Evolutionary conservation across 2,888 invertebrate species (phyloP).

Genomic region (Caenorhabditis virilis): DNA sequence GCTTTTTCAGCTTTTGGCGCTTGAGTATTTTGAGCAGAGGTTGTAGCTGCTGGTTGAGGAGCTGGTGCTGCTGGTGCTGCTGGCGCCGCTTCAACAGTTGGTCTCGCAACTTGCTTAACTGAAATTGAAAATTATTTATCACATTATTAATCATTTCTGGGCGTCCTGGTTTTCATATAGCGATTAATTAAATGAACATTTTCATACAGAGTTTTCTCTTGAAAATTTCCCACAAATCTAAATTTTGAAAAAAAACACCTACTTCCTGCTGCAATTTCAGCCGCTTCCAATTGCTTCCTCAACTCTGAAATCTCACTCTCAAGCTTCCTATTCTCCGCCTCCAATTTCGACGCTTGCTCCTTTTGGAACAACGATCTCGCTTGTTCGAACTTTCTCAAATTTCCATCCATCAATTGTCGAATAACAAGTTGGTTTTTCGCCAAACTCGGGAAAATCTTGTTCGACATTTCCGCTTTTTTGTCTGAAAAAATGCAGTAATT

Average conservation of each 20-base stretch:
- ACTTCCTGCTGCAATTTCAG: constrained; percentile 60
- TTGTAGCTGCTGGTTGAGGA: constrained; percentile 5
- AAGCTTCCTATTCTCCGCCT: constrained; percentile 51
- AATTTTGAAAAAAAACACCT: background rate
- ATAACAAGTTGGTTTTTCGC: constrained; percentile 40
- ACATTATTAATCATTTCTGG: too few species aligned
- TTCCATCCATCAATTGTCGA: constrained; percentile 36
- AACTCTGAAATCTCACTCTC: constrained; percentile 49
- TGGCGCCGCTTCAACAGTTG: constrained; percentile 15
- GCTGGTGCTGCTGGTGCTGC: constrained; percentile 15
- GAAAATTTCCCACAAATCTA: too few species aligned
- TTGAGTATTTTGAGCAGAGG: background rate
- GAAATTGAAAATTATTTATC: constrained; percentile 12
- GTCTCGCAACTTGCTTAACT: constrained; percentile 37
- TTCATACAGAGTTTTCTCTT: too few species aligned
- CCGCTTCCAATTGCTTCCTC: constrained; percentile 47
- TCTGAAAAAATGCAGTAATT: constrained; percentile 13
- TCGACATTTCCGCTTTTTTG: constrained; percentile 32
- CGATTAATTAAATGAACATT: too few species aligned
- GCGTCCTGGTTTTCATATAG: too few species aligned
- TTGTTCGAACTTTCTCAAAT: constrained; percentile 46
- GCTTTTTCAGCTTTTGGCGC: constrained; percentile 1
- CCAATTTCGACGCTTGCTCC: constrained; percentile 40
- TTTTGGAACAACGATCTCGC: constrained; percentile 37
- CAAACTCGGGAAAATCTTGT: constrained; percentile 36